Conservation (phyloP, 2,797 vertebrate genomes). For the Rhabdomys pumilio region DNA sequence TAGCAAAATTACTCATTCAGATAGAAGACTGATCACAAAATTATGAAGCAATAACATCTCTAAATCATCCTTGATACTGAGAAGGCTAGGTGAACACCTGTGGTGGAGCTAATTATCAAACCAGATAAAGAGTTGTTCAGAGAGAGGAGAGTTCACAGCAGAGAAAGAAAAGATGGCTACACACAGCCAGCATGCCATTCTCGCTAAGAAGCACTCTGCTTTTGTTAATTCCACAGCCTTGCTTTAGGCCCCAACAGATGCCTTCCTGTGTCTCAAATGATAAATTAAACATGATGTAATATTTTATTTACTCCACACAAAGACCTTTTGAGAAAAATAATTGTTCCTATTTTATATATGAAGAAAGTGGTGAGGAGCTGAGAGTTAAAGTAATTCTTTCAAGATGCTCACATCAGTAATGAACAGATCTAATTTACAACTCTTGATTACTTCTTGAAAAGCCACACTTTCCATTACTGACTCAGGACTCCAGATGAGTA, state of each 20-base stretch:
- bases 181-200: background rate
- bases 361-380: background rate
- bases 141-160: background rate
- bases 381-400: background rate
- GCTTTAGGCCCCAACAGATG: background rate
- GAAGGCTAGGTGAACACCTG: background rate
- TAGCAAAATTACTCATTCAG: background rate
- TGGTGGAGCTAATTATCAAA: background rate
- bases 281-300: background rate
- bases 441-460: background rate
- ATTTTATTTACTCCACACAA: conserved; percentile 41
- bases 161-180: background rate
- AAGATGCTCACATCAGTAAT: background rate
- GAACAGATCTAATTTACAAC: background rate
- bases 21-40: background rate
- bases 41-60: background rate
- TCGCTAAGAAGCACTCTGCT: background rate
- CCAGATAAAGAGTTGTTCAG: background rate
- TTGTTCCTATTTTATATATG: background rate
- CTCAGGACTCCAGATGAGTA: background rate
- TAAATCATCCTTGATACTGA: background rate
- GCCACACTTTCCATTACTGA: background rate
- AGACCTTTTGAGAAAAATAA: background rate
- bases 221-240: background rate
- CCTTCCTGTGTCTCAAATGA: background rate